Base-by-base conservation (phyloP, 2,797 vertebrate species). In the Crenuchus spilurus region DNA sequence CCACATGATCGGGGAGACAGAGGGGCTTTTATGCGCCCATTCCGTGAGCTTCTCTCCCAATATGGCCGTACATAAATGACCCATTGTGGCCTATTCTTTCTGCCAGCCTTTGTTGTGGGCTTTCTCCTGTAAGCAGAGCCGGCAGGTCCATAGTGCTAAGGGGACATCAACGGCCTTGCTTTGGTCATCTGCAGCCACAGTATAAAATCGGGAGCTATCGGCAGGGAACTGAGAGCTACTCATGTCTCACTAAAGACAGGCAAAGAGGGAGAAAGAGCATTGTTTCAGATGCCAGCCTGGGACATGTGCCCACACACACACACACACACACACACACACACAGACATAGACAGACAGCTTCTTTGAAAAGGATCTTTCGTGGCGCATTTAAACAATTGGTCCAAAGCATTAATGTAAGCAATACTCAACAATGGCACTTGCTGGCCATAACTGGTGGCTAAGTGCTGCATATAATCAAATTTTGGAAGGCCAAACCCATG, bases 391-490 rank as follows among this genome's bases (percentile, higher is more conserved):
- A 87, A 91, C 86, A 92, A 92, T 87, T 89, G 90, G 86, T 68
- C 89, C 88, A 89, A 88, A 86, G 84, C 88, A 83, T 84, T 86
- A 87, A 90, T 86, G 86, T 88, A 90, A 94, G 90, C 86, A 89
- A 91, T 90, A 87, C 90, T 88, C 89, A 73, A 91, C 91, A 92
- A 92, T 90, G 87, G 87, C 89, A 88, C 91, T 92, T 87, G 88
- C 91, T 92, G 91, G 91, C 91, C 88, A 77, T 79, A 85, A 86
- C 75, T 87, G 83, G 83, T 87, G 88, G 85, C 87, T 91, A 88
- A 87, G 88, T 92, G 85, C 73, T 68, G 86, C 91, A 85, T 82
- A 90, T 92, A 94, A 92, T 95, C 89, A 92, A 89, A 88, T 94
- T 77, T 93, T 92, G 90, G 92, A 88, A 84, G 91, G 92, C 90